A percentile compares a stretch with the other conserved stretches of the same genome.
These are phyloP conservation scores for Diadophis punctatus DNA, from an alignment of 2,113 vertebrate genomes.

Conservation along the genomic window DNA sequence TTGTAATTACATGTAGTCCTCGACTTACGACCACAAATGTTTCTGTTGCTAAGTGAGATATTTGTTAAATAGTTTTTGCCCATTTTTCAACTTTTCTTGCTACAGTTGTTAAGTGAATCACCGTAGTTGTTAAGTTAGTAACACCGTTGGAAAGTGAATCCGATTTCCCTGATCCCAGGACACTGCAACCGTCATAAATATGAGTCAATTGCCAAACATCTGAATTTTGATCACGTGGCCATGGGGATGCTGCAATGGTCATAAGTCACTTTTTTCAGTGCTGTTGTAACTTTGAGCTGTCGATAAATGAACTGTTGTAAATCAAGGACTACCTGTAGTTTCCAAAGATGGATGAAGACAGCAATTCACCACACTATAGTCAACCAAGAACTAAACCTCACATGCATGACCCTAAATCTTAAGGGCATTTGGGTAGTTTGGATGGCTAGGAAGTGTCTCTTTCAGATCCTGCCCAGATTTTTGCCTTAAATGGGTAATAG, in stretches of 20 bases:
- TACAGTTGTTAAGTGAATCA: too few relatives aligned
- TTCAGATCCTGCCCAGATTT: not conserved
- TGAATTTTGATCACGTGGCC: too few relatives aligned
- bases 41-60: too few relatives aligned
- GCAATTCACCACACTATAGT: not conserved
- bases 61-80: too few relatives aligned
- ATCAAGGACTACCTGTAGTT: not conserved
- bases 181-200: too few relatives aligned
- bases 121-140: too few relatives aligned
- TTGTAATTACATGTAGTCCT: not conserved
- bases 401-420: not conserved
- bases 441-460: not conserved
- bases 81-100: too few relatives aligned
- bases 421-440: not conserved
- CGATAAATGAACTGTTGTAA: not conserved
- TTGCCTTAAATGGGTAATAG: not conserved
- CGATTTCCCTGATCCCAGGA: too few relatives aligned
- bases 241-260: too few relatives aligned
- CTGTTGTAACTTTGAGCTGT: not conserved
- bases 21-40: too few relatives aligned
- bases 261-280: not conserved
- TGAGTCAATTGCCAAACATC: too few relatives aligned
- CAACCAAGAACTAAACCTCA: not conserved
- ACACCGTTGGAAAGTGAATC: too few relatives aligned
- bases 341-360: not conserved